Percentiles rank a stretch among this genome's conserved stretches.
Conservation (phyloP, 2,113 vertebrate genomes). For the Solea solea region DNA sequence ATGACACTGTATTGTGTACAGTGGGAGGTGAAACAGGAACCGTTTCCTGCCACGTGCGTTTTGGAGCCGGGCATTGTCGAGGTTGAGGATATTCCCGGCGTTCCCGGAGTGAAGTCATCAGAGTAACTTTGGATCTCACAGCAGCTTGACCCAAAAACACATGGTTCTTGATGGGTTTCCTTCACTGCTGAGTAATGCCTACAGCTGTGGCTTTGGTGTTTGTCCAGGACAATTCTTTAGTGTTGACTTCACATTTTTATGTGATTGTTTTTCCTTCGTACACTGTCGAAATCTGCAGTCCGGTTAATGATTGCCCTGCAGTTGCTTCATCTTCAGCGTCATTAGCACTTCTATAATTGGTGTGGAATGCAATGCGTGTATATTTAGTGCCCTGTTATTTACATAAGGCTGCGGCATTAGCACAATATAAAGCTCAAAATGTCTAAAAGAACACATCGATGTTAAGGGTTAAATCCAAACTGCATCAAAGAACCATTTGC, state of each 20-base stretch:
- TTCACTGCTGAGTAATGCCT: constrained; percentile 14
- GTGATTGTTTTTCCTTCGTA: too few species aligned
- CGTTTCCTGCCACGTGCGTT: constrained; percentile 7
- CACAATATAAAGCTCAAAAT: constrained; percentile 1
- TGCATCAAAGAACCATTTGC: neutral
- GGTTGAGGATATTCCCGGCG: neutral
- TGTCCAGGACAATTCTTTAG: neutral
- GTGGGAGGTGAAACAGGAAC: constrained; percentile 3
- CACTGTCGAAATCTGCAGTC: too few species aligned
- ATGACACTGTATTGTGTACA: too few species aligned
- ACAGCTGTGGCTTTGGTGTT: constrained; percentile 3
- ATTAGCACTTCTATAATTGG: constrained; percentile 21
- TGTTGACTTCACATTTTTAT: too few species aligned
- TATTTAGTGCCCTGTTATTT: constrained; percentile 8
- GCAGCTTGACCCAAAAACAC: constrained; percentile 55
- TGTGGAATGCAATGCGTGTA: neutral
- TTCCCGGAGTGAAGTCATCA: constrained; percentile 37
- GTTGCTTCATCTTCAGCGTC: constrained; percentile 20
- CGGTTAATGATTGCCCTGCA: constrained; percentile 21
- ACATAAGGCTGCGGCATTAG: constrained; percentile 5
- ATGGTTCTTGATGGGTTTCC: neutral
- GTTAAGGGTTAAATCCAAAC: constrained; percentile 5
- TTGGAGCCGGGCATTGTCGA: constrained; percentile 6
- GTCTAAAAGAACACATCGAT: neutral
- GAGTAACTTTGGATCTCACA: constrained; percentile 44